A percentile compares a stretch with the other conserved stretches of the same genome.
These are phyloP conservation scores for Elgaria multicarinata DNA, from an alignment of 2,113 vertebrate genomes.

Conservation along the genomic window DNA sequence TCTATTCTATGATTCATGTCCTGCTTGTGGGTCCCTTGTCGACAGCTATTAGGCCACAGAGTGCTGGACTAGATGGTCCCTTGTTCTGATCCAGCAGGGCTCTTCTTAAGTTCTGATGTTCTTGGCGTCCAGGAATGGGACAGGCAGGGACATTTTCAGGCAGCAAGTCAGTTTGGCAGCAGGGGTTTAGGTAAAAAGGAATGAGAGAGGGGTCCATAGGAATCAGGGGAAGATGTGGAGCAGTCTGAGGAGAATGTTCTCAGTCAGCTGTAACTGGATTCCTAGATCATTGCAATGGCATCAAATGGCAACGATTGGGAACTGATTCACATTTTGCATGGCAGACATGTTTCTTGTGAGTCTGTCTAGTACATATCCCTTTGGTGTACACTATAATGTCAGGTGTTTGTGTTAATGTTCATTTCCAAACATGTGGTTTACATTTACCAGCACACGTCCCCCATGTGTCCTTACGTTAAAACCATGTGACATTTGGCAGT, in stretches of 20 bases:
- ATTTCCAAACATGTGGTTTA: neutral
- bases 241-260: neutral
- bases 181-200: neutral
- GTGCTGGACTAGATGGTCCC: too few relatives aligned
- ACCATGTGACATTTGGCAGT: neutral
- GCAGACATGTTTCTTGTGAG: neutral
- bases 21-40: too few relatives aligned
- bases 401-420: neutral
- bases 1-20: too few relatives aligned
- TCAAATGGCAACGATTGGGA: neutral
- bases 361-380: neutral
- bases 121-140: neutral
- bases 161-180: neutral
- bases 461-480: neutral
- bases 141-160: neutral
- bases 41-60: too few relatives aligned
- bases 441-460: neutral
- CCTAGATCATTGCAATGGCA: neutral
- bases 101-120: too few relatives aligned
- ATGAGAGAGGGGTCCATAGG: neutral
- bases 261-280: neutral
- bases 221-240: neutral
- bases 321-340: neutral
- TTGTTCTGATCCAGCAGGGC: too few relatives aligned
- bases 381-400: neutral